phyloP scores from a whole-genome alignment of 2,113 vertebrate species.

The Butorides virescens region DNA sequence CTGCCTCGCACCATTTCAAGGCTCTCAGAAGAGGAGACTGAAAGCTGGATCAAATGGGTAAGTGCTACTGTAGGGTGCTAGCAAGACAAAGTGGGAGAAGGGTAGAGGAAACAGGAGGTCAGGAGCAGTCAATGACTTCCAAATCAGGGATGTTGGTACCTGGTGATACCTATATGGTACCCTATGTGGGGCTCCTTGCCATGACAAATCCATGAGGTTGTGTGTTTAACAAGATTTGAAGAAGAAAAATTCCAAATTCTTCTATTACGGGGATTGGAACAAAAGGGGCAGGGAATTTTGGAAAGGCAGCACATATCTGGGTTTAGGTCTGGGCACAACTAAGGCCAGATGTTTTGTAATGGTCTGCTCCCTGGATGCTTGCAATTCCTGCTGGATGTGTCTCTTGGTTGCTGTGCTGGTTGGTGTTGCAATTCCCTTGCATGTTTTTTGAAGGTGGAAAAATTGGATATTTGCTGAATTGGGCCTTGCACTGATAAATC shows the following conservation, averaged over 20 bases:
- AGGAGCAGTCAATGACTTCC: background rate
- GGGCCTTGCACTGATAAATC: background rate
- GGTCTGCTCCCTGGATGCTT: background rate
- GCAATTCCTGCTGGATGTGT: background rate
- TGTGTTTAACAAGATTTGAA: background rate
- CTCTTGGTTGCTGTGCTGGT: background rate
- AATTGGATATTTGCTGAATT: background rate
- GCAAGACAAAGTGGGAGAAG: background rate
- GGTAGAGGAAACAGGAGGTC: background rate
- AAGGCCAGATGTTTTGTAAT: background rate
- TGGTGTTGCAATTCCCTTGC: background rate
- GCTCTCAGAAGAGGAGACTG: conserved; percentile 75
- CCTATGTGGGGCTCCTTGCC: background rate
- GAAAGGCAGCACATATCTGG: background rate
- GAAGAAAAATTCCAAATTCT: background rate
- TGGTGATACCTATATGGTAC: background rate
- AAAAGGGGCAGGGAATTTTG: background rate
- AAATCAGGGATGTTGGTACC: background rate
- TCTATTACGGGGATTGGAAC: background rate
- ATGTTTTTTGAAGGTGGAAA: background rate
- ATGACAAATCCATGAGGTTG: rapidly evolving
- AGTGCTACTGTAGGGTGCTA: background rate
- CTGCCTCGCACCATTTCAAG: conserved; percentile 77
- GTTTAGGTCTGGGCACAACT: background rate
- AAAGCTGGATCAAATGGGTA: conserved; percentile 80